Conservation (phyloP, 2,113 vertebrate species). For the Rhinolophus sinicus region DNA sequence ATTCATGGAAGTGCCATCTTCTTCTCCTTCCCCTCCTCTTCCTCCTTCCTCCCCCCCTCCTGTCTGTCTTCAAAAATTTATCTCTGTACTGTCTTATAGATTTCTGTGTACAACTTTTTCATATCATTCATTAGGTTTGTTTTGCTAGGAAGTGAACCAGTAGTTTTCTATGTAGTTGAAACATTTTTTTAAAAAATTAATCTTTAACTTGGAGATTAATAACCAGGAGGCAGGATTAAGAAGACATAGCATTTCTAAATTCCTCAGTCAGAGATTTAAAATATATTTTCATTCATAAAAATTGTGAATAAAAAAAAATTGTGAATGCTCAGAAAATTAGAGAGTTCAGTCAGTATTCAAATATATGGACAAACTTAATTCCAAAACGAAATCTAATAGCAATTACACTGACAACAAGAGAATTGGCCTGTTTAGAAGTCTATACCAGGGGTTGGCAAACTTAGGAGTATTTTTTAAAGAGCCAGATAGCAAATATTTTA, state of each 20-base stretch:
- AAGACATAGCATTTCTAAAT: not conserved
- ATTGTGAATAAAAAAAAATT: not conserved
- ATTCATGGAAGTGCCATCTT: not conserved
- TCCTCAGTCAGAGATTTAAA: not conserved
- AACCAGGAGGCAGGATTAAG: not conserved
- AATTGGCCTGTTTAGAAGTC: not conserved
- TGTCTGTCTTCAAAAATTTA: not conserved
- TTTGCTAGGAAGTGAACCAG: not conserved
- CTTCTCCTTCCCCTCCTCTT: not conserved
- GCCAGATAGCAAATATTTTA: not conserved
- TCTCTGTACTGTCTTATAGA: not conserved
- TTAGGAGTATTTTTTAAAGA: not conserved
- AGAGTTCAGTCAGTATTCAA: not conserved
- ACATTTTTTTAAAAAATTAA: not conserved
- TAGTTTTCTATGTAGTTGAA: not conserved
- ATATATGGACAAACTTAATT: not conserved
- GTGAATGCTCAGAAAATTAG: not conserved
- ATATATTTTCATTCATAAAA: conserved; percentile 30
- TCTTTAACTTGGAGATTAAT: not conserved
- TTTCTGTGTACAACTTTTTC: not conserved
- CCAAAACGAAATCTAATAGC: not conserved
- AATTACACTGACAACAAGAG: not conserved
- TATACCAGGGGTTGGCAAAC: not conserved
- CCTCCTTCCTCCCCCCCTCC: no score
- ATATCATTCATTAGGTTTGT: conserved; percentile 10